phyloP scores from a whole-genome alignment of 2,797 vertebrate genomes.

The Rousettus madagascariensis region DNA sequence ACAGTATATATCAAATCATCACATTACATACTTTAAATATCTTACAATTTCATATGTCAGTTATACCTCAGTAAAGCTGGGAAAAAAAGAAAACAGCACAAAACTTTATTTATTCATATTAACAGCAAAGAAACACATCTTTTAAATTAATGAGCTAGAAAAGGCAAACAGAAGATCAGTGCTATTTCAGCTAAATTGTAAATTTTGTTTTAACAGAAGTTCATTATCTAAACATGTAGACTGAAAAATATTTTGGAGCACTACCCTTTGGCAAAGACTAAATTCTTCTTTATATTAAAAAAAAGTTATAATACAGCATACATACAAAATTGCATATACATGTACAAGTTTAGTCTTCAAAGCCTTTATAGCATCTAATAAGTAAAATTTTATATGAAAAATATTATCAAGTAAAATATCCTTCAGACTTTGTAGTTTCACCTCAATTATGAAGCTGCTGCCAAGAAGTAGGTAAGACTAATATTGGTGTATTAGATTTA shows the following conservation, averaged over 20 bases:
- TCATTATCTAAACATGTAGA: background rate
- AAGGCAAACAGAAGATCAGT: conserved; percentile 6
- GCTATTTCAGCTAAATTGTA: background rate
- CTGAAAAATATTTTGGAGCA: conserved; percentile 6
- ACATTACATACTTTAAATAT: background rate
- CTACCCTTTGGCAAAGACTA: conserved; percentile 9
- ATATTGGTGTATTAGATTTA: background rate
- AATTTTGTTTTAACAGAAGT: conserved; percentile 25
- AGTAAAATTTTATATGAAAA: conserved; percentile 16
- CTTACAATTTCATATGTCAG: background rate
- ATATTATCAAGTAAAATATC: conserved; percentile 38
- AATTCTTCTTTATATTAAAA: conserved; percentile 30
- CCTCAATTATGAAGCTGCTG: background rate
- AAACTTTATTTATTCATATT: background rate
- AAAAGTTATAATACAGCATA: background rate
- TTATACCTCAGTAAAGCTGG: background rate
- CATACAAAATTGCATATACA: background rate
- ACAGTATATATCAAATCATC: background rate
- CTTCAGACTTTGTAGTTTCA: background rate
- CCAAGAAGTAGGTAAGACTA: background rate
- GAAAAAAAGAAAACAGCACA: background rate
- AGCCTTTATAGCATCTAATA: background rate
- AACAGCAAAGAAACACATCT: background rate
- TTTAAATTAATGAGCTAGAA: background rate
- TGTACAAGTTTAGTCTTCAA: conserved; percentile 1